Conservation (phyloP, 1,140 invertebrate species). For the Mesaphorura yosii region DNA sequence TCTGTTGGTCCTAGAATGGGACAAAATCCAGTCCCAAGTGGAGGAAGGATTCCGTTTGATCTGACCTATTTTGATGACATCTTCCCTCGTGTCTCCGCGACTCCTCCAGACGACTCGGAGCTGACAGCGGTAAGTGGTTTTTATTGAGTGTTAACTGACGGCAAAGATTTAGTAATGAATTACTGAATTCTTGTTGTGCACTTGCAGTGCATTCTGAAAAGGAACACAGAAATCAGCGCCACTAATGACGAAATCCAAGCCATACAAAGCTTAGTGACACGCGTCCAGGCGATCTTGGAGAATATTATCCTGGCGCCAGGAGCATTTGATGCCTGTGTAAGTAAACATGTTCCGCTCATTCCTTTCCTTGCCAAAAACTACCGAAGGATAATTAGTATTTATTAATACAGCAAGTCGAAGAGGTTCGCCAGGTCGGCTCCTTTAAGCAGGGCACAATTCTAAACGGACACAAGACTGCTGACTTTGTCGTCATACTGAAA, state of each 20-base stretch:
- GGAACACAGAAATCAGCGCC: conserved; percentile 80
- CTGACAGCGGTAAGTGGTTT: conserved; percentile 14
- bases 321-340: conserved; percentile 88
- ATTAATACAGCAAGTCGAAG: conserved; percentile 71
- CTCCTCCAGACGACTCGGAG: conserved; percentile 15
- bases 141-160: background rate
- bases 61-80: conserved; percentile 23
- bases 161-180: background rate
- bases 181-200: background rate
- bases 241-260: conserved; percentile 77
- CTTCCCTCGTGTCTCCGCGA: conserved; percentile 9
- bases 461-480: conserved; percentile 84
- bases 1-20: background rate
- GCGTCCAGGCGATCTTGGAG: conserved; percentile 82
- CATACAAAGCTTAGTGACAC: conserved; percentile 82
- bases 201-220: conserved; percentile 67
- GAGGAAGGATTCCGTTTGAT: conserved; percentile 20
- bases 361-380: background rate
- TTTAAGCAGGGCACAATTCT: conserved; percentile 98
- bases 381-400: background rate
- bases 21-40: no score
- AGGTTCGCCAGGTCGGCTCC: conserved; percentile 89
- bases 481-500: conserved; percentile 96
- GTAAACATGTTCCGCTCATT: conserved; percentile 37
- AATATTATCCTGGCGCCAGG: conserved; percentile 85